phyloP scores from a whole-genome alignment of 2,888 invertebrate genomes.

The Hydraecia micacea region DNA sequence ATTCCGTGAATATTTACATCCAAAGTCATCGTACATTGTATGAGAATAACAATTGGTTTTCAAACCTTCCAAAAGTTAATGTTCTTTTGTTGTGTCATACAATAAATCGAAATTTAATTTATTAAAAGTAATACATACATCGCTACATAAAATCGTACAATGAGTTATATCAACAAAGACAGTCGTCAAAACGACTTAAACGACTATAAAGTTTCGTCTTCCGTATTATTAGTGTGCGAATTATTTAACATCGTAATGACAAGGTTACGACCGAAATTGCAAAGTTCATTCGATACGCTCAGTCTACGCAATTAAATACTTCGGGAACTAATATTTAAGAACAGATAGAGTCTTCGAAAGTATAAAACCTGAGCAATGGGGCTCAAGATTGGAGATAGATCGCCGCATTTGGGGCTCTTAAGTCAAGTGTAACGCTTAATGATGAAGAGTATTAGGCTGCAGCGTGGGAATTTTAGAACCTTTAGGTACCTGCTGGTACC shows the following conservation, averaged over 20 bases:
- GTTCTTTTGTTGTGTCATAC: conserved; percentile 20
- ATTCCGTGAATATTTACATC: conserved; percentile 44
- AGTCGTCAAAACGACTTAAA: conserved; percentile 20
- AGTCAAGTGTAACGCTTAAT: conserved; percentile 45
- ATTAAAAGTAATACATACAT: conserved; percentile 46
- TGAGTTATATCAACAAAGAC: conserved; percentile 15
- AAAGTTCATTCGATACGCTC: conserved; percentile 38
- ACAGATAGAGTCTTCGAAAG: conserved; percentile 37
- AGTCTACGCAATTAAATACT: conserved; percentile 11
- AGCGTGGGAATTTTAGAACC: conserved; percentile 71
- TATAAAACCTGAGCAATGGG: conserved; percentile 23
- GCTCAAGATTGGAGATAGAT: conserved; percentile 33
- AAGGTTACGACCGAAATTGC: conserved; percentile 48
- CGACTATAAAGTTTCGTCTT: conserved; percentile 28
- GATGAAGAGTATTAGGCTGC: conserved; percentile 41
- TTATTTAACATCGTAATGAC: conserved; percentile 33
- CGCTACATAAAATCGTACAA: conserved; percentile 17
- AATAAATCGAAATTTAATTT: conserved; percentile 48
- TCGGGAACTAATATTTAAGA: conserved; percentile 20
- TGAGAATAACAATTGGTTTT: conserved; percentile 36
- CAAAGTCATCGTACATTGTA: conserved; percentile 28
- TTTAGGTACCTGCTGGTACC: conserved; percentile 57
- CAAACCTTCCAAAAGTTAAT: conserved; percentile 15
- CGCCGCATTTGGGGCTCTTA: conserved; percentile 19
- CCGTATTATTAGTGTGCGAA: conserved; percentile 33